phyloP scores from a whole-genome alignment of 2,888 invertebrate species.

The Tipula vernalis region DNA sequence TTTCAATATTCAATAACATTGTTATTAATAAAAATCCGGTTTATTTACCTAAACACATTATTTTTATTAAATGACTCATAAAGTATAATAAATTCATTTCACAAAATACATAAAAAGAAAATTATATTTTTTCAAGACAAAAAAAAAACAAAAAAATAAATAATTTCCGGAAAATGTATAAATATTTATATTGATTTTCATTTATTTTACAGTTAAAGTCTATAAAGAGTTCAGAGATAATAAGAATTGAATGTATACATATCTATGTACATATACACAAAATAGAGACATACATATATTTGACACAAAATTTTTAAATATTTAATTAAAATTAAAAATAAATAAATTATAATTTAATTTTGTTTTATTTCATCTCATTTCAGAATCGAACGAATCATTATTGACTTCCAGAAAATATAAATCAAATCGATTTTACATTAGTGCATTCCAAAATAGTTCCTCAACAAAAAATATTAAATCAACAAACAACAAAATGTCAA shows the following conservation, averaged over 20 bases:
- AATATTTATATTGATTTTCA: background rate
- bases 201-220: background rate
- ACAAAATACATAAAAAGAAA: background rate
- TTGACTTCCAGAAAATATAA: slow-evolving; percentile 5
- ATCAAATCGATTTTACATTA: background rate
- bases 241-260: background rate
- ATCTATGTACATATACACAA: too few species aligned
- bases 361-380: background rate
- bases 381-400: background rate
- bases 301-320: background rate
- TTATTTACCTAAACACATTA: background rate
- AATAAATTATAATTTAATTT: background rate
- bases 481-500: background rate
- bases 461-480: background rate
- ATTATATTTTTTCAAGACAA: background rate
- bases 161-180: background rate
- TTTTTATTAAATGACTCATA: background rate
- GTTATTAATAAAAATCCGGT: too few species aligned
- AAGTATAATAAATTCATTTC: background rate
- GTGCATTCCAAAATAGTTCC: slow-evolving; percentile 10
- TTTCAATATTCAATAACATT: too few species aligned
- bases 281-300: background rate
- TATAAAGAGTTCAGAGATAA: background rate
- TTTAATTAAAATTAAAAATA: background rate
- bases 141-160: background rate